Percentiles rank a stretch among this genome's conserved stretches.
Conservation (phyloP, 2,888 invertebrate genomes). For the Branchellion lobata region DNA sequence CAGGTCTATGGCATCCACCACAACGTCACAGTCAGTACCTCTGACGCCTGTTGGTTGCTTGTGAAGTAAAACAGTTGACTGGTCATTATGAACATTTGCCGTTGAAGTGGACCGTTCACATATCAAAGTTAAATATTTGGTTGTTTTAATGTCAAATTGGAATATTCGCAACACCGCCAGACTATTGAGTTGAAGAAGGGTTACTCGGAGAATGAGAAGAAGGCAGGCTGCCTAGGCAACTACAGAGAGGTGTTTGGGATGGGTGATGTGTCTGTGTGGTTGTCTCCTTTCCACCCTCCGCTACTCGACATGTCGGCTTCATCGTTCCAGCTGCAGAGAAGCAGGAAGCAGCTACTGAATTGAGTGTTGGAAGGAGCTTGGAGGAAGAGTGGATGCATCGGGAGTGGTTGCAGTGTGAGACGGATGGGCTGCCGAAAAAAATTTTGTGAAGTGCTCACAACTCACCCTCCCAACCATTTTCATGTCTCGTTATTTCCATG, state of each 20-base stretch:
- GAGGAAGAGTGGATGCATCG: too few relatives aligned
- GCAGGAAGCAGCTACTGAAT: background rate
- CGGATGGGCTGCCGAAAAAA: too few relatives aligned
- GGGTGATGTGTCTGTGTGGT: slow-evolving; percentile 16
- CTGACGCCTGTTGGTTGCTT: background rate
- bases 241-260: slow-evolving; percentile 37
- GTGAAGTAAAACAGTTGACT: too few relatives aligned
- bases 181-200: slow-evolving; percentile 37
- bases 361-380: too few relatives aligned
- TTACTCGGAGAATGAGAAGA: background rate
- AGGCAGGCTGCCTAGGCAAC: slow-evolving; percentile 1
- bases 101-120: background rate
- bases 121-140: background rate
- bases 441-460: background rate
- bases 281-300: slow-evolving; percentile 44
- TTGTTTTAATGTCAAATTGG: background rate
- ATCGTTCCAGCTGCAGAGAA: background rate
- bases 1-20: slow-evolving; percentile 31
- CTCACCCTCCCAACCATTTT: too few relatives aligned
- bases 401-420: too few relatives aligned
- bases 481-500: too few relatives aligned
- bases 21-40: slow-evolving; percentile 33
- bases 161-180: too few relatives aligned
- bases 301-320: background rate
- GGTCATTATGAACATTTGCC: background rate